A percentile compares a stretch with the other conserved stretches of the same genome.
phyloP scores from a whole-genome alignment of 2,113 vertebrate species.

The Alosa alosa region DNA sequence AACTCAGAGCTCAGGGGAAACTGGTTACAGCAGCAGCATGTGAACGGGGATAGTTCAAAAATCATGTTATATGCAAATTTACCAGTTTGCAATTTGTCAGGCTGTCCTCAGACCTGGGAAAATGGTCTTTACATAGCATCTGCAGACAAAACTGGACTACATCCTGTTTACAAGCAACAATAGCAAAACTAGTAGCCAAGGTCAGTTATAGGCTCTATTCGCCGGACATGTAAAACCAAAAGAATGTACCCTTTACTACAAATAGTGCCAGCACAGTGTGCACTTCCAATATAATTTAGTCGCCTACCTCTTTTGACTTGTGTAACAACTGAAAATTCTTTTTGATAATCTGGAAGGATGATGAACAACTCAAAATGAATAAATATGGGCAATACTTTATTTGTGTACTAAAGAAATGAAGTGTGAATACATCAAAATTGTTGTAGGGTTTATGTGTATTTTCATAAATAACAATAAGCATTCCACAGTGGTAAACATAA shows the following conservation, averaged over 20 bases:
- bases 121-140: not conserved
- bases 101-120: not conserved
- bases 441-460: conserved; percentile 59
- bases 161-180: not conserved
- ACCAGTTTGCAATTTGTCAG: not conserved
- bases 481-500: conserved; percentile 62
- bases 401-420: conserved; percentile 49
- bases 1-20: too few relatives aligned
- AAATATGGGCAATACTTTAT: conserved; percentile 65
- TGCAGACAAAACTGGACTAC: not conserved
- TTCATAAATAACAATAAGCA: conserved; percentile 77
- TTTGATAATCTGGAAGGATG: not conserved
- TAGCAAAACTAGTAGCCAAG: not conserved
- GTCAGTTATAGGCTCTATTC: not conserved
- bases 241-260: not conserved
- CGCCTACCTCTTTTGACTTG: not conserved
- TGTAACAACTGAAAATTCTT: not conserved
- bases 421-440: conserved; percentile 63
- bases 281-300: not conserved
- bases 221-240: not conserved
- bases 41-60: too few relatives aligned
- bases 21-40: too few relatives aligned
- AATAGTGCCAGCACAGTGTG: not conserved
- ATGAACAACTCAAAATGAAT: not conserved
- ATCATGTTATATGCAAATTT: too few relatives aligned